Percentiles rank a stretch among this genome's conserved stretches.
phyloP scores from a whole-genome alignment of 2,888 invertebrate species.

The Tipula confusa region DNA sequence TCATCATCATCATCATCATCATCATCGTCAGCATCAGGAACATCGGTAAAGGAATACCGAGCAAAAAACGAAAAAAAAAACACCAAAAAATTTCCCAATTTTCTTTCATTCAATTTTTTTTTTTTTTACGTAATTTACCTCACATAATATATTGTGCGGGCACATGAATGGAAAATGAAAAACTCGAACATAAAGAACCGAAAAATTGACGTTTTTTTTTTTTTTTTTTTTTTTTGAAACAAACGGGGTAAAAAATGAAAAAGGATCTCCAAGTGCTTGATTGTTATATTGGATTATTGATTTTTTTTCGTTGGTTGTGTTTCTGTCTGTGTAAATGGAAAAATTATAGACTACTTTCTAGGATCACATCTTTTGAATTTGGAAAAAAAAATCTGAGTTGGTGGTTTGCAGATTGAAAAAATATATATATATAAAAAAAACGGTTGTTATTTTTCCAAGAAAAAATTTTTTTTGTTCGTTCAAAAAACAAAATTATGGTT shows the following conservation, averaged over 20 bases:
- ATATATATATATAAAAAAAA: not conserved
- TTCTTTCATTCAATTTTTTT: too few relatives aligned
- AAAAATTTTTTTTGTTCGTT: not conserved
- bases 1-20: too few relatives aligned
- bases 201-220: not conserved
- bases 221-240: not conserved
- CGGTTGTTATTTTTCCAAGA: too few relatives aligned
- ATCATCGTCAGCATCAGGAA: too few relatives aligned
- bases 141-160: not conserved
- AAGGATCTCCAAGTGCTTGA: not conserved
- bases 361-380: not conserved
- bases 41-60: not conserved
- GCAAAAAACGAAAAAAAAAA: not conserved
- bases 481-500: not conserved
- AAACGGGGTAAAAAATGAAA: not conserved
- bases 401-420: not conserved
- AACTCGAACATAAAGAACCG: not conserved
- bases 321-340: not conserved
- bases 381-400: not conserved
- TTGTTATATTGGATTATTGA: not conserved
- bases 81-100: not conserved
- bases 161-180: not conserved
- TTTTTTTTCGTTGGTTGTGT: not conserved
- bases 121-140: not conserved
- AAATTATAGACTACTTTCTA: not conserved